Evolutionary conservation across 2,797 vertebrate species (phyloP), one percentile per base, ranked within the genome.

Genomic region (Falco novaeseelandiae): DNA sequence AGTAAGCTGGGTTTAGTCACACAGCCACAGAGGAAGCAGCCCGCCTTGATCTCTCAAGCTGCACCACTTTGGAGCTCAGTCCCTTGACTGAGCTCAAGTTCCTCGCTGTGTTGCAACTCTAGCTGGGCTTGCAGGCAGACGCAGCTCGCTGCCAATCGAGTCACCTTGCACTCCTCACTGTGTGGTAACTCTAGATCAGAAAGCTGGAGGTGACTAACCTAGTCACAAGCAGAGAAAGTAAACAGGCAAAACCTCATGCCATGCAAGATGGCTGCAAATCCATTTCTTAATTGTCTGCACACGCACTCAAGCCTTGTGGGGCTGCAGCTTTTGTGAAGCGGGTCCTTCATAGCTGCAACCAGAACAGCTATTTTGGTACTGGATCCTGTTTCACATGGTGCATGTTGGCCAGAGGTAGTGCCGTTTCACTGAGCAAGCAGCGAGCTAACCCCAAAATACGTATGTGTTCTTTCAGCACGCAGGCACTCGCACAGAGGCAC

Each of bases 321-420:
- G 38, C 59, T 65, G 34, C 89, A 86, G 62, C 61, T 32, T 54
- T 32, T 29, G 14, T 8, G 25, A 74, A 59, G 90, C 54, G 54
- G 46, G 6, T 23, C 67, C 71, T 32, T 52, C 62, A 7, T 2
- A 5, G 58, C 42, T 55, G 12, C 4, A 2, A 18, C 4, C 8
- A 1, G 9, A 65, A 52, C 22, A 54, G 48, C 67, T 83, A 12
- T 21, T 77, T 44, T 25, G n/a, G 34, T 12, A 23, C 14, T 14
- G 58, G 42, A 57, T 23, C 30, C 49, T 4, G 3, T 40, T 83
- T 54, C 67, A 40, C 8, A 18, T 0, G 0, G 15, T 1, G 13
- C 17, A 13, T 1, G 1, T 0, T 13, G 38, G 38, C 40, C 58
- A 23, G 32, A 80, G 38, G 30, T 77, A 49, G 27, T 1, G 0